These are phyloP conservation scores for Ectemnius lituratus DNA, from an alignment of 2,888 invertebrate species.

Conservation along the genomic window DNA sequence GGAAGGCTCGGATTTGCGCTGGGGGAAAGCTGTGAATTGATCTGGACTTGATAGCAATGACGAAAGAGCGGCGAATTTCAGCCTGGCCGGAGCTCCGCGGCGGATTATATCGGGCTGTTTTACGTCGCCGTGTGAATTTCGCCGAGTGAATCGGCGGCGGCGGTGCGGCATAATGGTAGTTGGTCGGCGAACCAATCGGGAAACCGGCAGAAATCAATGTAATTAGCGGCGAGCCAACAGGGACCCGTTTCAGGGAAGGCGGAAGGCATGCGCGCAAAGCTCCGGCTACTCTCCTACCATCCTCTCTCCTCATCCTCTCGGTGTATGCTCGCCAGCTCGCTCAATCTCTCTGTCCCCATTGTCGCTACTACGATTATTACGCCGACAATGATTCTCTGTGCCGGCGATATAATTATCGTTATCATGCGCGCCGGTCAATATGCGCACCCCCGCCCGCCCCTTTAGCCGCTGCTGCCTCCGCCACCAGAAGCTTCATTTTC, in stretches of 20 bases:
- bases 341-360: slow-evolving; percentile 50
- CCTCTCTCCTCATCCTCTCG: slow-evolving; percentile 3
- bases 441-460: slow-evolving; percentile 14
- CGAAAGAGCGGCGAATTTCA: slow-evolving; percentile 12
- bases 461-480: too few relatives aligned
- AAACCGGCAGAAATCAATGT: slow-evolving; percentile 56
- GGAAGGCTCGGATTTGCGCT: too few relatives aligned
- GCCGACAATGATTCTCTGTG: slow-evolving; percentile 43
- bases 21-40: slow-evolving; percentile 1
- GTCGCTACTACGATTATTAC: slow-evolving; percentile 58
- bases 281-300: neutral
- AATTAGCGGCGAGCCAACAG: slow-evolving; percentile 58
- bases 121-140: slow-evolving; percentile 51
- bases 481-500: slow-evolving; percentile 12
- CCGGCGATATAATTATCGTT: slow-evolving; percentile 47
- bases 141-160: slow-evolving; percentile 37
- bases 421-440: slow-evolving; percentile 41
- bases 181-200: slow-evolving; percentile 52
- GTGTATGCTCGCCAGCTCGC: slow-evolving; percentile 1
- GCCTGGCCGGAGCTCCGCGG: slow-evolving; percentile 13
- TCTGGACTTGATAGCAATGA: neutral
- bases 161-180: slow-evolving; percentile 48
- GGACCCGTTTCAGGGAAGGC: slow-evolving; percentile 36
- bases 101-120: slow-evolving; percentile 52
- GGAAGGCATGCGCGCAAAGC: slow-evolving; percentile 46